Percentiles rank a stretch among this genome's conserved stretches.
Evolutionary conservation across 2,888 invertebrate species (phyloP).

Genomic region (Phyllotreta cruciferae): DNA sequence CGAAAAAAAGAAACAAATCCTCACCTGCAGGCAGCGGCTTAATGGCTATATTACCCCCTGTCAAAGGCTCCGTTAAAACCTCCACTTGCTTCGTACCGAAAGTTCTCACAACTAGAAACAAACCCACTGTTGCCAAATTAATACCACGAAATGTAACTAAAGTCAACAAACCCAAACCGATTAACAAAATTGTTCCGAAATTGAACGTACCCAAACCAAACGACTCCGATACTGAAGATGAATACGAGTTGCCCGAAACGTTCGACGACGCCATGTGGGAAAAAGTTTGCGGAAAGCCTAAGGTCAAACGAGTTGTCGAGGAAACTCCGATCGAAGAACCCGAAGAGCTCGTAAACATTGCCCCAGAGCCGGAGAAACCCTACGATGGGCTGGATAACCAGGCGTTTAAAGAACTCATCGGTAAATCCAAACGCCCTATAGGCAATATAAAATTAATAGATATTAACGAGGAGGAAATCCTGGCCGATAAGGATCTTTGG

Average conservation of each 20-base stretch:
- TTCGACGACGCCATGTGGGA: conserved; percentile 61
- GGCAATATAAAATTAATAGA: conserved; percentile 81
- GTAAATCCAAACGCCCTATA: conserved; percentile 68
- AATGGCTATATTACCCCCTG: conserved; percentile 51
- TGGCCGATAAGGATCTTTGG: conserved; percentile 83
- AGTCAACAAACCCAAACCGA: conserved; percentile 36
- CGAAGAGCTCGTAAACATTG: conserved; percentile 59
- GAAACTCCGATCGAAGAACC: conserved; percentile 59
- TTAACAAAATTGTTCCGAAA: conserved; percentile 24
- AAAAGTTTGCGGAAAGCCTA: conserved; percentile 59
- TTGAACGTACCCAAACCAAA: conserved; percentile 20
- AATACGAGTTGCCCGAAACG: conserved; percentile 55
- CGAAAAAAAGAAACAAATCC: conserved; percentile 44
- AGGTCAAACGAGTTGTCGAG: conserved; percentile 62
- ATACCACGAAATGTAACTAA: conserved; percentile 38
- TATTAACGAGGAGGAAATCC: conserved; percentile 75
- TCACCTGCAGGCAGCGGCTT: conserved; percentile 47
- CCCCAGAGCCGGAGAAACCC: conserved; percentile 60
- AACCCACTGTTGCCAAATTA: conserved; percentile 18
- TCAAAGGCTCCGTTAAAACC: conserved; percentile 45
- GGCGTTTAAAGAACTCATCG: conserved; percentile 73
- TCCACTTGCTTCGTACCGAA: conserved; percentile 50
- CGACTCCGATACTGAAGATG: conserved; percentile 51
- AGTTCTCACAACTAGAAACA: conserved; percentile 40
- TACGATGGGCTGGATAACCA: conserved; percentile 63